Conservation (phyloP, 2,888 invertebrate genomes). For the Rotaria sp. region DNA sequence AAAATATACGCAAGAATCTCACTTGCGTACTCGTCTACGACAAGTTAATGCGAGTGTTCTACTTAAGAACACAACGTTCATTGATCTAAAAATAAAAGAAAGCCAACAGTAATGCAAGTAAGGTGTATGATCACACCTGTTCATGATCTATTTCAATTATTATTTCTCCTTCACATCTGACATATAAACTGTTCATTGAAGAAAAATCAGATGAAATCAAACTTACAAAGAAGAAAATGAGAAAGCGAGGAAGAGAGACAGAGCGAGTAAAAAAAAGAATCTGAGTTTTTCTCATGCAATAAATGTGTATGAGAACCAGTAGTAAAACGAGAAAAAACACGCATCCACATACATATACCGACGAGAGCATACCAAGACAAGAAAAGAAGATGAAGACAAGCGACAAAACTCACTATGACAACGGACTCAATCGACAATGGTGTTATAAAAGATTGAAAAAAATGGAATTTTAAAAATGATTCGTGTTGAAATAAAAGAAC, state of each 20-base stretch:
- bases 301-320: neutral
- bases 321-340: neutral
- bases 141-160: neutral
- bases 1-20: neutral
- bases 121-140: neutral
- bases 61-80: neutral
- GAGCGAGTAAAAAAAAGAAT: neutral
- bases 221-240: neutral
- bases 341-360: neutral
- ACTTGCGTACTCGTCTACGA: neutral
- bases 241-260: neutral
- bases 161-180: neutral
- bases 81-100: neutral
- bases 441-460: neutral
- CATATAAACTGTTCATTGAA: neutral
- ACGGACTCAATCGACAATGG: neutral
- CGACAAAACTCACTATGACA: neutral
- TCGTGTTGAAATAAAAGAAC: neutral
- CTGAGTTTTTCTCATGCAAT: neutral
- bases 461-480: neutral
- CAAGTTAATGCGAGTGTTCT: neutral
- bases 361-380: neutral
- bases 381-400: slow-evolving; percentile 5
- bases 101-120: neutral
- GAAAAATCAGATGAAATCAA: neutral